Conservation (phyloP, 2,113 vertebrate species). For the Ciconia boyciana region DNA sequence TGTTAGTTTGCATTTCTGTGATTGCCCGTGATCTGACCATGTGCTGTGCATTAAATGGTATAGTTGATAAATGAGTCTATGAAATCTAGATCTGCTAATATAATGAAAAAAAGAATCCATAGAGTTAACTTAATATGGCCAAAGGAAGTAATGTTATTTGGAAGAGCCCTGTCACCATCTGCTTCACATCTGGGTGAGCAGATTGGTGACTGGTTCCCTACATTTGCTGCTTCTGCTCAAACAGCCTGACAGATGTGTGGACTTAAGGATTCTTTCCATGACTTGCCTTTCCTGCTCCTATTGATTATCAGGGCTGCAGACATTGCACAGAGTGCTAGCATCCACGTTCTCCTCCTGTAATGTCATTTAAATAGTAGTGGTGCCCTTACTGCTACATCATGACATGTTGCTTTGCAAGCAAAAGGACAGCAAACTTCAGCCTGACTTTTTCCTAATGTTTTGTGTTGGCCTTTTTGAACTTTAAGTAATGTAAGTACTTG, state of each 20-base stretch:
- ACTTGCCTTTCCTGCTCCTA: not conserved
- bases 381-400: not conserved
- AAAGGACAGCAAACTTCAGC: too few relatives aligned
- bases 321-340: not conserved
- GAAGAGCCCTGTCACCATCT: not conserved
- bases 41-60: constrained; percentile 8
- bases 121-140: not conserved
- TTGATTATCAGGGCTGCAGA: not conserved
- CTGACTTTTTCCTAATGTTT: not conserved
- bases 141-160: not conserved
- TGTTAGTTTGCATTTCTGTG: not conserved
- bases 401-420: not conserved
- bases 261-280: not conserved
- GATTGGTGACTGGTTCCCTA: not conserved
- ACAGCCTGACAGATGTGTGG: not conserved
- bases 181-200: constrained; percentile 8
- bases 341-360: not conserved
- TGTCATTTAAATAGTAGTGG: not conserved
- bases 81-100: constrained; percentile 13
- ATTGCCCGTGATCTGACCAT: not conserved
- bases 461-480: not conserved
- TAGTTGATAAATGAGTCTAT: constrained; percentile 16
- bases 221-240: not conserved
- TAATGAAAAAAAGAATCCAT: not conserved
- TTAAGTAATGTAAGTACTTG: not conserved